Base-by-base conservation (phyloP, 2,888 invertebrate genomes). In the Morpho deidamia region DNA sequence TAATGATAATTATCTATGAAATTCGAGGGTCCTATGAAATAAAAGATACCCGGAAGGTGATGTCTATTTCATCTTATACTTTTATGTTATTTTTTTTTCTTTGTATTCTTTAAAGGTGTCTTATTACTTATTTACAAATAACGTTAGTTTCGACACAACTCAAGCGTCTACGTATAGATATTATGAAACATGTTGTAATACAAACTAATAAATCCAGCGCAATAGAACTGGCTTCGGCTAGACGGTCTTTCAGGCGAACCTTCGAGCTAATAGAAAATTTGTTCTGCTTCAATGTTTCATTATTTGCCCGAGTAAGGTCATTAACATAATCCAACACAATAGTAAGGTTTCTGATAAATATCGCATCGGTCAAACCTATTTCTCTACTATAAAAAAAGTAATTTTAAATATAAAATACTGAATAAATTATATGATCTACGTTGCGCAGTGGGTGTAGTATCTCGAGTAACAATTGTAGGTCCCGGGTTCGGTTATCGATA, bases 221-320 rank as follows among this genome's bases (percentile, higher is more conserved):
- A 44, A 45, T 50, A 55, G 50, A 34, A 35, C 44, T 35, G 40
- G 14, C 35, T 45, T 43, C 11, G 23, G 11, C n/a, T 23, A 45
- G 49, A 37, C 33, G 9, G 23, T n/a, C 44, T 49, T 41, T 49
- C 11, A 42, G 11, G 7, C 40, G 46, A 42, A 55, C 52, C 58
- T 53, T 58, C 48, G 41, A 35, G 56, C 43, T 67, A 61, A 70
- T 70, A 63, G 55, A 44, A 65, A 67, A 70, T 63, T 76, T 72
- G 66, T 72, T 58, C 67, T 57, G 80, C 78, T 79, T 83, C 79
- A 59, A 50, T 63, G 62, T 56, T 60, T 64, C 56, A 56, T 61
- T 55, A 55, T 45, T 51, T 53, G 11, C 40, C 14, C 11, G 38
- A 48, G 33, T 53, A 40, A 44, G 42, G 47, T 48, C 58, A 52